Evolutionary conservation across 2,888 invertebrate species (phyloP), one percentile per base, ranked within the genome.

Genomic region (Dyspetes luteomarginatus): DNA sequence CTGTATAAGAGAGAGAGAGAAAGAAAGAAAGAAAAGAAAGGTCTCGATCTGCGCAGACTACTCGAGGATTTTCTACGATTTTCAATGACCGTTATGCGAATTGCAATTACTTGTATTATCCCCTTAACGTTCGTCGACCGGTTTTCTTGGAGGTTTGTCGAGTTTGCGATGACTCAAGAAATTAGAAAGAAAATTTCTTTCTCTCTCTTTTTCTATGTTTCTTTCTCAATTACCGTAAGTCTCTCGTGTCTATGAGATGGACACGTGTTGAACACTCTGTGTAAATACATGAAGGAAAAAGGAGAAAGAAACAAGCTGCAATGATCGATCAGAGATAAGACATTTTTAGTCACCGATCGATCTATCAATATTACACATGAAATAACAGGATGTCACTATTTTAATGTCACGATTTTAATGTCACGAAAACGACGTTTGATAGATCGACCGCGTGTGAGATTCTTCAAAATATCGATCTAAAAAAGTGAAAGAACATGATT

Each of bases 31-130:
- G 4, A n/a, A 24, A 19, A 3, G 4, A 22, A 48, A 15, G n/a
- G n/a, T 45, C 28, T 0, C 15, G 26, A 45, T 48, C 19, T 28
- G n/a, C 52, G 36, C 30, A 36, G 52, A 62, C 52, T 15, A 45
- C 24, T 5, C 43, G 58, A 64, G 52, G 36, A 62, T 69, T 76
- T 67, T 81, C 72, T 58, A 56, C 77, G 30, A 74, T 30, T 78
- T 78, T 60, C 56, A 28, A 17, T n/a, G 45, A 74, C 68, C 81
- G 77, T 81, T 81, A 74, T 62, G 67, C 9, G 48, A 50, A 60
- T 60, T 58, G 65, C 56, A 45, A 74, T 56, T 56, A 24, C 56
- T 65, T 30, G 55, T 52, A 50, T 52, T 45, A 41, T 60, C 12
- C 7, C 17, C 9, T 19, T 41, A 69, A 3, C 28, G 4, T 56